Evolutionary conservation across 2,797 vertebrate genomes (phyloP).

Genomic region (Chiloscyllium punctatum): DNA sequence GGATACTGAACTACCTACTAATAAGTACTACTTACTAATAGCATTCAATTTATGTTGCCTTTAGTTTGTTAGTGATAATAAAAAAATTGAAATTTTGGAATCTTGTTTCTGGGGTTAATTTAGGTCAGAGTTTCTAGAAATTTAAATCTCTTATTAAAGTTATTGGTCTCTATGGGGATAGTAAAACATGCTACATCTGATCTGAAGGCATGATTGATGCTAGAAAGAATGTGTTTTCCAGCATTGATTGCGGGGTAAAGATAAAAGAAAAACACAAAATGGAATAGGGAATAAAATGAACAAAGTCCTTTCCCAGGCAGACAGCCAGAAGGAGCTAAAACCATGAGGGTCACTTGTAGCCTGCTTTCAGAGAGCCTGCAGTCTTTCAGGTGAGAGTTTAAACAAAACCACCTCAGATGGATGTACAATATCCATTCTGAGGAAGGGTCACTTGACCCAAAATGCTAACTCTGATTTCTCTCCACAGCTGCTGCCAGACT

Average conservation of each 20-base stretch:
- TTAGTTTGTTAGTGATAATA: no score
- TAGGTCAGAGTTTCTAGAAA: no score
- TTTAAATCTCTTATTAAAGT: no score
- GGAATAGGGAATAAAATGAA: not conserved
- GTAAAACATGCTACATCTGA: not conserved
- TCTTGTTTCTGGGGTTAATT: no score
- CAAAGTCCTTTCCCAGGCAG: not conserved
- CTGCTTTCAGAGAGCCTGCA: not conserved
- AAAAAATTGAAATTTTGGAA: no score
- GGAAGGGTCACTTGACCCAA: no score
- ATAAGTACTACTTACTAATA: no score
- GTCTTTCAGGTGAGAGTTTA: not conserved
- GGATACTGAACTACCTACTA: no score
- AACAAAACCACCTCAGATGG: not conserved
- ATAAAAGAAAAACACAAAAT: not conserved
- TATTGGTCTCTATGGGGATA: no score
- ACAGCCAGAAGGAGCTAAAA: not conserved
- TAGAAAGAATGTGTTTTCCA: not conserved
- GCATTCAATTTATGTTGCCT: no score
- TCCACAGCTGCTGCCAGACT: no score
- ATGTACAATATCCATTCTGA: not conserved
- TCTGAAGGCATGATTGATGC: not conserved
- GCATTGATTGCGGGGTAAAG: not conserved
- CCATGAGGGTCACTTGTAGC: not conserved
- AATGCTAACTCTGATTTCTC: no score